Percentiles rank a stretch among this genome's conserved stretches.
Evolutionary conservation across 2,797 vertebrate genomes (phyloP).

Genomic region (Pseudocheirus occidentalis): DNA sequence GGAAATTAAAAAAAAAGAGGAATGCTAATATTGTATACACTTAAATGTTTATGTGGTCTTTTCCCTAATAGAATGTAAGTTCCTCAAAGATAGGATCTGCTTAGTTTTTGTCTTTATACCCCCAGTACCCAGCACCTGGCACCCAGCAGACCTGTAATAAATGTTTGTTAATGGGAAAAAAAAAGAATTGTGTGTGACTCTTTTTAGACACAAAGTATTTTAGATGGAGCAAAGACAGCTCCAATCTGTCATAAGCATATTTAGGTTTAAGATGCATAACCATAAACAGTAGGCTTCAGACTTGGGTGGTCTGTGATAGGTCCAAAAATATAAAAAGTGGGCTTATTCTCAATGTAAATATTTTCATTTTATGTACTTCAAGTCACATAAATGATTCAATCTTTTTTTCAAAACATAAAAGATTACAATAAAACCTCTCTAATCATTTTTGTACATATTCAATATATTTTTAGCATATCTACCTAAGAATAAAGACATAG

Average conservation of each 20-base stretch:
- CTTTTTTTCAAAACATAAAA: conserved; percentile 74
- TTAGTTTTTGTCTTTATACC: neutral
- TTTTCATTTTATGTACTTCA: conserved; percentile 77
- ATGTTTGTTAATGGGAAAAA: conserved; percentile 31
- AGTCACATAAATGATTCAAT: conserved; percentile 73
- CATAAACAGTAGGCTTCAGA: conserved; percentile 72
- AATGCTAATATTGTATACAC: neutral
- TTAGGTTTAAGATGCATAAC: conserved; percentile 75
- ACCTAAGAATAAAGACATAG: conserved; percentile 7
- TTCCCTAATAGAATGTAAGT: neutral
- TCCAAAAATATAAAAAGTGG: conserved; percentile 79
- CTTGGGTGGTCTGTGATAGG: conserved; percentile 80
- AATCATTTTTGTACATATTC: conserved; percentile 50
- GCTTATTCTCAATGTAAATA: conserved; percentile 78
- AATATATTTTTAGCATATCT: conserved; percentile 22
- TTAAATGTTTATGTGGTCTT: neutral
- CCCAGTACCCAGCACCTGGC: neutral
- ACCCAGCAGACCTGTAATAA: neutral
- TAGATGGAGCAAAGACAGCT: conserved; percentile 65
- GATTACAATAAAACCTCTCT: conserved; percentile 24
- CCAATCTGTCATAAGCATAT: conserved; percentile 64
- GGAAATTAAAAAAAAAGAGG: neutral
- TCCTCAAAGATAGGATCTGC: neutral
- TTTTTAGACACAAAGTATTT: conserved; percentile 58
- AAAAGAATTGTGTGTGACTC: conserved; percentile 55